Evolutionary conservation across 1,140 invertebrate genomes (phyloP).

Genomic region (Adoxophyes honmai): DNA sequence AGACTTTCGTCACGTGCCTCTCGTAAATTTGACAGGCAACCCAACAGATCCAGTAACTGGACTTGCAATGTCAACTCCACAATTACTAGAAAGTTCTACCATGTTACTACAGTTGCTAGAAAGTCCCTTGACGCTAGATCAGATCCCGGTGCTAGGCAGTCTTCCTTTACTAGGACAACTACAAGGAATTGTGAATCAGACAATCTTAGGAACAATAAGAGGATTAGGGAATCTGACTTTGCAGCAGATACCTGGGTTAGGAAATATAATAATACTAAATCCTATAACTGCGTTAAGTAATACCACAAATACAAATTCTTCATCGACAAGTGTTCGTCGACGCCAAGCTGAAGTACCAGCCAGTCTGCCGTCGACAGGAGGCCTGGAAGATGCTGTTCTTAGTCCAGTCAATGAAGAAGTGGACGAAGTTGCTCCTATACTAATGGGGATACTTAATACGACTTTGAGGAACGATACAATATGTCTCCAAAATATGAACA

Average conservation of each 20-base stretch:
- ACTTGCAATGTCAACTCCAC: neutral
- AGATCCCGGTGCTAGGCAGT: too few relatives aligned
- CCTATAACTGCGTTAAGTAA: too few relatives aligned
- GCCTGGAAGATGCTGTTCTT: neutral
- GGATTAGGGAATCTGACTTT: too few relatives aligned
- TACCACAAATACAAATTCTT: too few relatives aligned
- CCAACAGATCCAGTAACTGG: neutral
- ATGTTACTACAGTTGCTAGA: neutral
- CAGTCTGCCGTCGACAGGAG: neutral
- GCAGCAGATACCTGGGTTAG: too few relatives aligned
- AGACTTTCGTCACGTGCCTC: slow-evolving; percentile 31
- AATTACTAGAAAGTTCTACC: neutral
- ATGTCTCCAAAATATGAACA: slow-evolving; percentile 13
- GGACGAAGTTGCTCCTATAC: neutral
- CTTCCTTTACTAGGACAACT: too few relatives aligned
- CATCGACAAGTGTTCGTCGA: neutral
- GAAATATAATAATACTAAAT: too few relatives aligned
- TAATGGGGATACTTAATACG: slow-evolving; percentile 5
- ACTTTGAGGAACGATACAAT: neutral
- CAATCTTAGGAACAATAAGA: too few relatives aligned
- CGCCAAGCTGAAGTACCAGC: neutral
- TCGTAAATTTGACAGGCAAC: slow-evolving; percentile 6
- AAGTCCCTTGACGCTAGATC: too few relatives aligned
- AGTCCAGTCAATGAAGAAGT: neutral
- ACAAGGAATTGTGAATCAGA: too few relatives aligned